These are phyloP conservation scores for Philopedon plagiatum DNA, from an alignment of 2,888 invertebrate species.

Conservation along the genomic window DNA sequence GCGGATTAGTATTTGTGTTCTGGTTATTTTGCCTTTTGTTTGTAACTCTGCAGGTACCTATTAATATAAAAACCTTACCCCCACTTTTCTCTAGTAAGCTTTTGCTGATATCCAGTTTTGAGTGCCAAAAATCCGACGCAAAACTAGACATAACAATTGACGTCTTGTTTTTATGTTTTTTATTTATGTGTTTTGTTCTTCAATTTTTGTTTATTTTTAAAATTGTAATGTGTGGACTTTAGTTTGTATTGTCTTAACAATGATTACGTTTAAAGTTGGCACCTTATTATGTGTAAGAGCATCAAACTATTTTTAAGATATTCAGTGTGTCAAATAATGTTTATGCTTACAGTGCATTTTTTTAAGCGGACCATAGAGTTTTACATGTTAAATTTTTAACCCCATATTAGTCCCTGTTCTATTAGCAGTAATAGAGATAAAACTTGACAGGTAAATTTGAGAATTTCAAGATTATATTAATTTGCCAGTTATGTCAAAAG, in stretches of 20 bases:
- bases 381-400: too few relatives aligned
- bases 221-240: not conserved
- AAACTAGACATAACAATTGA: slow-evolving; percentile 27
- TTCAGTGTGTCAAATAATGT: too few relatives aligned
- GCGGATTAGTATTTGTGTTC: slow-evolving; percentile 20
- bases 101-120: slow-evolving; percentile 28
- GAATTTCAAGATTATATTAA: too few relatives aligned
- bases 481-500: too few relatives aligned
- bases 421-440: too few relatives aligned
- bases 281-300: too few relatives aligned
- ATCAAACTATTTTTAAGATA: too few relatives aligned
- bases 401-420: too few relatives aligned
- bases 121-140: slow-evolving; percentile 41
- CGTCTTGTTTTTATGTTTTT: slow-evolving; percentile 29
- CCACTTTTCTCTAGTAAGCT: slow-evolving; percentile 19
- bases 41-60: slow-evolving; percentile 32
- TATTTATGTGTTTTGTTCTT: slow-evolving; percentile 21
- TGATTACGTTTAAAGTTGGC: not conserved
- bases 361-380: too few relatives aligned
- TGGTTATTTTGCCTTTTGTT: slow-evolving; percentile 32
- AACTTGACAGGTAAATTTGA: too few relatives aligned
- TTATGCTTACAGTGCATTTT: too few relatives aligned
- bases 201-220: slow-evolving; percentile 23
- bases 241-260: not conserved
- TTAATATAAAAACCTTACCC: slow-evolving; percentile 41